phyloP scores from a whole-genome alignment of 1,140 invertebrate species.

The Brachionus calyciflorus region DNA sequence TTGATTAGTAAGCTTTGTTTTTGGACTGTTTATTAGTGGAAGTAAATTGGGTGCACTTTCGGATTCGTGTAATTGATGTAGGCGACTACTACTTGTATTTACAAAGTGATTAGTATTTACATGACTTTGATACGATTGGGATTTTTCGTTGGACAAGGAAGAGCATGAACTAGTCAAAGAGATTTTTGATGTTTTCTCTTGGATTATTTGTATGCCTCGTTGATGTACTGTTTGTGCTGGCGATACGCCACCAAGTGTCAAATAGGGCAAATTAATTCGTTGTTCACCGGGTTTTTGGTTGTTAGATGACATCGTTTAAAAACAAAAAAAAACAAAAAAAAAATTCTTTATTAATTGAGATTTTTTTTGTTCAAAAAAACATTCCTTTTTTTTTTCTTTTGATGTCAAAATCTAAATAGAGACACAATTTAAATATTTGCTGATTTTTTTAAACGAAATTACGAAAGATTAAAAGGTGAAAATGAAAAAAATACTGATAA shows the following conservation, averaged over 20 bases:
- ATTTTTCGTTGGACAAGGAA: background rate
- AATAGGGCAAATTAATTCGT: background rate
- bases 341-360: too few relatives aligned
- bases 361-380: too few relatives aligned
- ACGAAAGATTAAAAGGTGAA: too few relatives aligned
- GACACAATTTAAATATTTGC: too few relatives aligned
- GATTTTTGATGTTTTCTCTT: background rate
- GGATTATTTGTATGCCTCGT: background rate
- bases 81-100: background rate
- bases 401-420: too few relatives aligned
- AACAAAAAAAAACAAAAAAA: too few relatives aligned
- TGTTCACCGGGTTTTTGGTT: background rate
- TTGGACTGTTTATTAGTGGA: background rate
- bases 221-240: background rate
- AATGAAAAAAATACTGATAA: too few relatives aligned
- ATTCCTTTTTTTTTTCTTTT: too few relatives aligned
- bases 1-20: background rate
- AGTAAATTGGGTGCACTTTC: slow-evolving; percentile 11
- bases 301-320: slow-evolving; percentile 21
- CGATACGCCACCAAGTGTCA: background rate
- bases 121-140: background rate
- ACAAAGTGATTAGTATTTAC: slow-evolving; percentile 29
- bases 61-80: slow-evolving; percentile 22
- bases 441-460: too few relatives aligned
- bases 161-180: background rate